Evolutionary conservation across 1,140 invertebrate species (phyloP), one percentile per base, ranked within the genome.

Genomic region (Eueides isabella): DNA sequence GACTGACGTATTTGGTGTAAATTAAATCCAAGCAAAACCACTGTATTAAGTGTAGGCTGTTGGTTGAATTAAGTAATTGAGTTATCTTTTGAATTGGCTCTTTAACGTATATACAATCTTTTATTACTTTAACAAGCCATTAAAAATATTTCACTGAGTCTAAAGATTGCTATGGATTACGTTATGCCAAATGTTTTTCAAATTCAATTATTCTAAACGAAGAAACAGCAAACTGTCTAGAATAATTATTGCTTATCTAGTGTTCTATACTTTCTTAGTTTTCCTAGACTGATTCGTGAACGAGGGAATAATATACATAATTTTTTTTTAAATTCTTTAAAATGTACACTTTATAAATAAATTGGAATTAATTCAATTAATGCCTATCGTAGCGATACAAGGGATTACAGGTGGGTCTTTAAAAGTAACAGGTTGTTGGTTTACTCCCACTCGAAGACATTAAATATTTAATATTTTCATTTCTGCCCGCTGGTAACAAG

Each of bases 131-230:
- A 19, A 11, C 26, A 26, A 55, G 12, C 12, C 5, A 38, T n/a
- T n/a, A 6, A 11, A 38, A 38, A 38, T 6, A 6, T 9, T 11
- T 38, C n/a, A 38, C 11, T 14, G 4, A 44, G 16, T 44, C 6
- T 38, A 1, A 19, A 19, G 7, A 19, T 44, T 14, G 14, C n/a
- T 44, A 44, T 16, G 12, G 9, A 12, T 55, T 2, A n/a, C 5
- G 19, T 23, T 19, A 23, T 19, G 11, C 19, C 48, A 2, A 55
- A 55, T 55, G 44, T 23, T 55, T 26, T 55, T 23, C 64, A 38
- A 67, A 67, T 35, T 35, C 48, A 72, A 67, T 73, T 61, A 73
- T 64, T 41, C 28, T 19, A 55, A 72, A 55, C 30, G 61, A 35
- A 70, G 30, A 55, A 9, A 62, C 26, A 33, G 28, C 62, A 71